phyloP scores from a whole-genome alignment of 2,113 vertebrate genomes.

The Sebastes schlegelii region DNA sequence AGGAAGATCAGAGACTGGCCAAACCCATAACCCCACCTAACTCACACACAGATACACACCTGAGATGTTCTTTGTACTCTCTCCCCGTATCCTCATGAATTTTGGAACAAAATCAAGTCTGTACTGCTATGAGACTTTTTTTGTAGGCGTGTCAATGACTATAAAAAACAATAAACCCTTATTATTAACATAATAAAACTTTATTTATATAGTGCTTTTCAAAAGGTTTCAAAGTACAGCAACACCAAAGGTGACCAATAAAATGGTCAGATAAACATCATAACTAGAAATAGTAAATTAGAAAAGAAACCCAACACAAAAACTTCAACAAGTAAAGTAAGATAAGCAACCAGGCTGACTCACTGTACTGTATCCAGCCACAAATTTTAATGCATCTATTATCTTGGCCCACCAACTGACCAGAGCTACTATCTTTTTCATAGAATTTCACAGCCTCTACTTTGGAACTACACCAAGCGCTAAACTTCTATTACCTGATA shows the following conservation, averaged over 20 bases:
- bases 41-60: neutral
- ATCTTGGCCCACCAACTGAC: neutral
- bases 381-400: neutral
- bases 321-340: neutral
- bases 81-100: neutral
- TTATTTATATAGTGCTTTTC: neutral
- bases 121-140: neutral
- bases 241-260: neutral
- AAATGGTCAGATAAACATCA: neutral
- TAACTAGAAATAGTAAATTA: neutral
- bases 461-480: neutral
- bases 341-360: neutral
- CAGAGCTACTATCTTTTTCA: conserved; percentile 9
- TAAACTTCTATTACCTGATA: conserved; percentile 17
- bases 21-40: neutral
- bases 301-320: neutral
- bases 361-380: neutral
- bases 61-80: conserved; percentile 10
- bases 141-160: neutral
- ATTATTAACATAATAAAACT: neutral
- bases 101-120: neutral
- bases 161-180: neutral
- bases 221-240: neutral
- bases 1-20: conserved; percentile 58
- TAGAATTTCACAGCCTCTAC: neutral